Evolutionary conservation across 2,113 vertebrate genomes (phyloP).

Genomic region (Pachypanchax playfairii): DNA sequence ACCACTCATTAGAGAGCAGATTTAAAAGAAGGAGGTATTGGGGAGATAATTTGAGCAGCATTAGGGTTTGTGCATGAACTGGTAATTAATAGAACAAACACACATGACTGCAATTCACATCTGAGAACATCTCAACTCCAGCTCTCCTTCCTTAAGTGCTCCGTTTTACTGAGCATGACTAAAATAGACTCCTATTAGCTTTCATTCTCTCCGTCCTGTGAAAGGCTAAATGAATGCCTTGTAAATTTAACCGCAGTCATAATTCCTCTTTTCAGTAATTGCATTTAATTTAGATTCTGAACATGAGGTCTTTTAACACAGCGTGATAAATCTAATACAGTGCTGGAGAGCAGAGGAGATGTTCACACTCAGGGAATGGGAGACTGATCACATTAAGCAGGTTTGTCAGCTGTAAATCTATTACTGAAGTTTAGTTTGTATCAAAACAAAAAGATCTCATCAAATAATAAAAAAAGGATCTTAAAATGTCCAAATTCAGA

Average conservation of each 20-base stretch:
- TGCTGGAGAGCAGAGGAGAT: neutral
- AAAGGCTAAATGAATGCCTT: conserved; percentile 6
- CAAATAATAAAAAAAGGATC: too few relatives aligned
- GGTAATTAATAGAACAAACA: conserved; percentile 86
- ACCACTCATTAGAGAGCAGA: conserved; percentile 78
- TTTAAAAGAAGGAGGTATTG: conserved; percentile 85
- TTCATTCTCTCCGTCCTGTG: neutral
- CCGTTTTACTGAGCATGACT: conserved; percentile 19
- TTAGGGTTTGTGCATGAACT: conserved; percentile 84
- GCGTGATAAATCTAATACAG: neutral
- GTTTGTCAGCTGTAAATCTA: neutral
- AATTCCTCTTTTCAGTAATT: conserved; percentile 1
- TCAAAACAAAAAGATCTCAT: too few relatives aligned
- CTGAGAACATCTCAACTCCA: conserved; percentile 36
- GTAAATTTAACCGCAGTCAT: conserved; percentile 4
- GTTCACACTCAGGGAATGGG: neutral
- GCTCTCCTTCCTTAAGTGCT: conserved; percentile 22
- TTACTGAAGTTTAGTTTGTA: too few relatives aligned
- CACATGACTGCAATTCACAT: conserved; percentile 77
- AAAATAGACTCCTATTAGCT: conserved; percentile 17
- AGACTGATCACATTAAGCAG: neutral
- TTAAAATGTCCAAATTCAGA: too few relatives aligned
- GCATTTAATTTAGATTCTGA: conserved; percentile 3
- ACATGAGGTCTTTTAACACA: neutral
- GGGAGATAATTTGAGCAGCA: conserved; percentile 89